Conservation (phyloP, 64 coral and sea anemone species). For the Platygyra sinensis region DNA sequence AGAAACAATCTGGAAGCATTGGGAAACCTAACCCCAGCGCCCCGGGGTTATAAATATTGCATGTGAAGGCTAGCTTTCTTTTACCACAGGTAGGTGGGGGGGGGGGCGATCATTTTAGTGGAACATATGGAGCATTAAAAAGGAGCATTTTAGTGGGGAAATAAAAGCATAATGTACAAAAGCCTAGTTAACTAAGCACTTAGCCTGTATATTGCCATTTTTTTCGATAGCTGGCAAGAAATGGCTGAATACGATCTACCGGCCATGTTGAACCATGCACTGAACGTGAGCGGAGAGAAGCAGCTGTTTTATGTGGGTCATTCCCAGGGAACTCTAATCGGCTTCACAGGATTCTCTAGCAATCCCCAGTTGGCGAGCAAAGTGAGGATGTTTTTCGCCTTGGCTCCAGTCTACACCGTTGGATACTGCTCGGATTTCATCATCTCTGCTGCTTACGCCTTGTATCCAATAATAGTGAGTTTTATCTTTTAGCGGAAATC, state of each 20-base stretch:
- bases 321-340: constrained; percentile 86
- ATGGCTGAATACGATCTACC: constrained; percentile 82
- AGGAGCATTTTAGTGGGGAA: no score
- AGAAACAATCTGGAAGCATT: no score
- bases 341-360: constrained; percentile 81
- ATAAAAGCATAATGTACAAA: no score
- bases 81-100: no score
- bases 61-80: no score
- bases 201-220: neutral
- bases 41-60: no score
- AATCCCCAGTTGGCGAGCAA: constrained; percentile 70
- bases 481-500: no score
- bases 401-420: constrained; percentile 86
- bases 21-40: no score
- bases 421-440: constrained; percentile 65
- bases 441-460: constrained; percentile 59
- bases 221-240: constrained; percentile 72
- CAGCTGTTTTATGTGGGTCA: constrained; percentile 85
- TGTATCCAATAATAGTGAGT: constrained; percentile 76
- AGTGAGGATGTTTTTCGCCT: constrained; percentile 86
- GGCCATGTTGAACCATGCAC: constrained; percentile 76
- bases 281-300: constrained; percentile 46
- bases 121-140: no score
- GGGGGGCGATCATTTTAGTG: no score
- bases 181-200: no score